These are phyloP conservation scores for Mormyrops boulengeri DNA, from an alignment of 2,797 vertebrate species.

Conservation along the genomic window DNA sequence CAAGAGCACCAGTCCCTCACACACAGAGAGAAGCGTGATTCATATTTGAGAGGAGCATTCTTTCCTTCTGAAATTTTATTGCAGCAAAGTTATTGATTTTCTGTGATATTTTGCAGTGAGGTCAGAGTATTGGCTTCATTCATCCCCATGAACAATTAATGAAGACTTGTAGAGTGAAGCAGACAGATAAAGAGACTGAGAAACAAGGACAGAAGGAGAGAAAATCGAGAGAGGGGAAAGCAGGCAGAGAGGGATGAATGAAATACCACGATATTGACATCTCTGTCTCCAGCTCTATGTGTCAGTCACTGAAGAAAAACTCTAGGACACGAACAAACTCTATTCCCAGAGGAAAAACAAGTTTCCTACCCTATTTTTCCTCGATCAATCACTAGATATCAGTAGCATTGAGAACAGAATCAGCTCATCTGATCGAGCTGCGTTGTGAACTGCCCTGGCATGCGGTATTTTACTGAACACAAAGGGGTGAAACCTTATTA, in stretches of 20 bases:
- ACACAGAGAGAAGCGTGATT: conserved; percentile 47
- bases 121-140: conserved; percentile 58
- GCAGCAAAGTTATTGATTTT: conserved; percentile 62
- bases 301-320: background rate
- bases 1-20: conserved; percentile 42
- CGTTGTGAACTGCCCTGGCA: background rate
- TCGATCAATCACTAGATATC: background rate
- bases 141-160: conserved; percentile 66
- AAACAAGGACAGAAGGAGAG: background rate
- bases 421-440: background rate
- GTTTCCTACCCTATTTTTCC: background rate
- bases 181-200: conserved; percentile 6
- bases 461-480: background rate
- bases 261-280: background rate
- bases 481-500: background rate
- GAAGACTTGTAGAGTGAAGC: conserved; percentile 43
- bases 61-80: conserved; percentile 29
- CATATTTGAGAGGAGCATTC: conserved; percentile 62
- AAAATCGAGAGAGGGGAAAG: background rate
- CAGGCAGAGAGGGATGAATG: background rate
- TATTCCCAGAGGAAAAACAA: background rate
- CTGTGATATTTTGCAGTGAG: conserved; percentile 45
- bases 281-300: conserved; percentile 5
- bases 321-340: background rate
- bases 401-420: background rate